Base-by-base conservation (phyloP, 2,888 invertebrate species). In the Syrista parreyssii region DNA sequence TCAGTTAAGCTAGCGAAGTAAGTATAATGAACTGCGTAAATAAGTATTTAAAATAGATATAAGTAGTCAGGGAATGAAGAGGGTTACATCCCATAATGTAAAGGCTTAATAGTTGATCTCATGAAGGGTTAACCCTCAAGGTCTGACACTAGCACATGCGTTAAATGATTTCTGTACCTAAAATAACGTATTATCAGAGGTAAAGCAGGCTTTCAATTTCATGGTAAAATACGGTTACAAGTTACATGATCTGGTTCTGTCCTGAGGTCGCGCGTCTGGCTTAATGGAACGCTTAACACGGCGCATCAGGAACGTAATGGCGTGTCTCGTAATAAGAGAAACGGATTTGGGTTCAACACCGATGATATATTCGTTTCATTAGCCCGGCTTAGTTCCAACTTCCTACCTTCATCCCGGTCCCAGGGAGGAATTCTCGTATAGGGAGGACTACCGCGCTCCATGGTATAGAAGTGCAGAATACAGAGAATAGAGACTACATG, bases 331-430 rank as follows among this genome's bases (percentile, higher is more conserved):
- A 88, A 88, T 87, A 86, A 86, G 86, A 87, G 86, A 85, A 86
- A 87, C 85, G 86, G 88, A 89, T 89, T 89, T 87, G 85, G 80
- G 77, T 80, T 74, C 76, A 78, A 76, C 83, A 83, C 82, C 81
- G 84, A 86, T 90, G 89, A 89, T 89, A 88, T 87, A 88, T 88
- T 87, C 87, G 85, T 88, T 89, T 89, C 87, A 88, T 88, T 89
- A 88, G 85, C 81, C 84, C 84, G 82, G 88, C 85, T 87, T 87
- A 87, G 83, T 77, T 75, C 79, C 75, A 69, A 75, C 79, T 77
- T 81, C 81, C 79, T 76, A 75, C 68, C 74, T 71, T 55, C 73
- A 34, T 68, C 34, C 76, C 31, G 55, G 55, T 73, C 76, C 73
- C 15, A 30, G 33, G 23, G 55, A 55, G 55, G 9, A 55, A 9